These are phyloP conservation scores for Ornithoptera alexandrae DNA, from an alignment of 2,888 invertebrate species.

Conservation along the genomic window DNA sequence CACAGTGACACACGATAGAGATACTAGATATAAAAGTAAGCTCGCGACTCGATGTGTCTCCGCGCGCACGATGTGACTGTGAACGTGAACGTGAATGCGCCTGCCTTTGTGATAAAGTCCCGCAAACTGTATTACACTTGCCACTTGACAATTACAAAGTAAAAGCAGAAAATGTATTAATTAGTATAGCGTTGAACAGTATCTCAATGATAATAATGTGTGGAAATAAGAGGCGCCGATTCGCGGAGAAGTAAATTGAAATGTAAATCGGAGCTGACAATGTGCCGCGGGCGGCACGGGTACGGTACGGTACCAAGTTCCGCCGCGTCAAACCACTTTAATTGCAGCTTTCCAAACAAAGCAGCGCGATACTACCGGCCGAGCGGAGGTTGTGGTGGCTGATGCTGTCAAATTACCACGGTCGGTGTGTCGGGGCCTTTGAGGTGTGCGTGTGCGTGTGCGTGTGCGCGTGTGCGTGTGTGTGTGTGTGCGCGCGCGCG, in stretches of 20 bases:
- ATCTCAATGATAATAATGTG: not conserved
- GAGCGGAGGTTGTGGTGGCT: not conserved
- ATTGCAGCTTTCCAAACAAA: not conserved
- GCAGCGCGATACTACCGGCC: slow-evolving; percentile 1
- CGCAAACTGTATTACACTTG: too few species aligned
- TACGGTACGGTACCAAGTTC: not conserved
- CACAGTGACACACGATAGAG: too few species aligned
- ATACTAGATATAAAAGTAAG: too few species aligned
- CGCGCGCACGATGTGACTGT: too few species aligned
- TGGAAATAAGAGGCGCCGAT: not conserved
- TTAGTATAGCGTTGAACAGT: too few species aligned
- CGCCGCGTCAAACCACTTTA: not conserved
- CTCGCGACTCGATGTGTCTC: too few species aligned
- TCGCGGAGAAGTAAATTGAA: not conserved
- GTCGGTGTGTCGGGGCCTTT: not conserved
- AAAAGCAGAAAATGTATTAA: too few species aligned
- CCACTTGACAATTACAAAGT: too few species aligned
- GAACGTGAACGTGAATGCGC: too few species aligned
- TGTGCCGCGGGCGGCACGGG: too few species aligned
- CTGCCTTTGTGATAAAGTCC: too few species aligned
- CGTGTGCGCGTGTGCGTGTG: not conserved
- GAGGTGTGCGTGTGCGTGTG: not conserved
- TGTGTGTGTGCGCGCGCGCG: too few species aligned
- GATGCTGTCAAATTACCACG: slow-evolving; percentile 11
- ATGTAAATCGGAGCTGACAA: not conserved